These are phyloP conservation scores for Apolygus lucorum DNA, from an alignment of 1,140 invertebrate species.

Conservation along the genomic window DNA sequence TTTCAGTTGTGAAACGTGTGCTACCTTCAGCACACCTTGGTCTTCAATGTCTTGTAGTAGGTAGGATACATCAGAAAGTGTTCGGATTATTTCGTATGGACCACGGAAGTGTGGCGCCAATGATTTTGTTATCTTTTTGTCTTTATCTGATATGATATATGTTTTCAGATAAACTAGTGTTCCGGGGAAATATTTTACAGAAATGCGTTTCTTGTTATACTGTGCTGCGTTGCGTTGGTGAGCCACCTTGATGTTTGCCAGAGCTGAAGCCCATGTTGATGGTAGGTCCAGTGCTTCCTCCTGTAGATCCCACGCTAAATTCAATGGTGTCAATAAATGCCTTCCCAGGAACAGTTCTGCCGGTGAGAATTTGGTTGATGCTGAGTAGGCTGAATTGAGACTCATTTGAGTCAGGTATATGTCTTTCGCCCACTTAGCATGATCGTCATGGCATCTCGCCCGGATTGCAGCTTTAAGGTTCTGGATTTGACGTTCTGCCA, in stretches of 20 bases:
- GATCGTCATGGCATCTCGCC: background rate
- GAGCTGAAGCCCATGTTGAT: background rate
- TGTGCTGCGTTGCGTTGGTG: background rate
- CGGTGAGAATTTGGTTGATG: background rate
- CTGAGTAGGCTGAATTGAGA: background rate
- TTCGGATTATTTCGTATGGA: too few relatives aligned
- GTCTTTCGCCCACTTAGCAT: background rate
- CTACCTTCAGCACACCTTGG: too few relatives aligned
- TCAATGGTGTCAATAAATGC: background rate
- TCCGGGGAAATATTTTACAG: background rate
- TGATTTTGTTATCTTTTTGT: too few relatives aligned
- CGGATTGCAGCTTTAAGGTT: background rate
- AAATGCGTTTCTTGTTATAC: background rate
- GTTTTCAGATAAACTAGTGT: too few relatives aligned
- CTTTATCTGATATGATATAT: too few relatives aligned
- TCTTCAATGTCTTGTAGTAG: too few relatives aligned
- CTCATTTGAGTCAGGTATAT: background rate
- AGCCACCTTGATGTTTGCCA: background rate
- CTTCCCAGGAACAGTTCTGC: background rate
- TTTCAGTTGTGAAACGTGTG: too few relatives aligned
- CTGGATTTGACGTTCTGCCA: background rate
- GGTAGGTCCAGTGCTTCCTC: background rate
- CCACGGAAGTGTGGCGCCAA: too few relatives aligned
- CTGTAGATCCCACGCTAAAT: background rate
- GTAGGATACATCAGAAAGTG: too few relatives aligned